These are phyloP conservation scores for Sciurus niger DNA, from an alignment of 2,113 vertebrate genomes.

Conservation along the genomic window DNA sequence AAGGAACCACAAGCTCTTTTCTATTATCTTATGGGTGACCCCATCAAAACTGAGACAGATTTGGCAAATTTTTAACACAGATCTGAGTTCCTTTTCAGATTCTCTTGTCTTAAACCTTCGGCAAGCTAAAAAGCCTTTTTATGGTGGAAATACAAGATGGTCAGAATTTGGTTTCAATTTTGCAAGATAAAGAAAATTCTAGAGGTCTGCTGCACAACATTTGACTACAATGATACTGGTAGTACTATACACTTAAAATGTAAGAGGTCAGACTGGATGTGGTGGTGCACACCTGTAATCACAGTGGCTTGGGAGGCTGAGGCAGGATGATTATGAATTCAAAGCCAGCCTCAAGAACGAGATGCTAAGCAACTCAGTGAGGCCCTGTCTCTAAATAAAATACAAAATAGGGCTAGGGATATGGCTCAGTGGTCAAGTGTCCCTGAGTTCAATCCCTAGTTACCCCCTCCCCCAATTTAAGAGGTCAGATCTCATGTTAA, in stretches of 20 bases:
- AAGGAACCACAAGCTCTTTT: background rate
- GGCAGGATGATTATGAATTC: too few species aligned
- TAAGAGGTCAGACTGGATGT: too few species aligned
- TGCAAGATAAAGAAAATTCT: background rate
- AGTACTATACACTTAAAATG: background rate
- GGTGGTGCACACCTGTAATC: too few species aligned
- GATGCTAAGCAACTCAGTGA: too few species aligned
- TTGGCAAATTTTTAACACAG: background rate
- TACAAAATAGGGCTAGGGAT: too few species aligned
- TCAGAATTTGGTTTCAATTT: background rate
- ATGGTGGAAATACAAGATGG: background rate
- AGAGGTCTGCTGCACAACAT: background rate
- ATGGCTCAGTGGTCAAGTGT: too few species aligned
- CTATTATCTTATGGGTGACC: background rate
- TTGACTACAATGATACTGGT: background rate
- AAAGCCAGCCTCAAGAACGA: too few species aligned
- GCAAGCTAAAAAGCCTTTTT: background rate
- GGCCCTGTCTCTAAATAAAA: too few species aligned
- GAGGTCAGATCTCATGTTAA: background rate
- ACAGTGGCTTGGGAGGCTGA: too few species aligned
- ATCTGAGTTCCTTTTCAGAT: background rate
- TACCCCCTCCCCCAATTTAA: too few species aligned
- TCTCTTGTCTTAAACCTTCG: background rate
- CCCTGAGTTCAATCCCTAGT: too few species aligned
- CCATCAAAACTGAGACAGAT: background rate